Base-by-base conservation (phyloP, 2,888 invertebrate genomes). In the Hyposoter didymator region DNA sequence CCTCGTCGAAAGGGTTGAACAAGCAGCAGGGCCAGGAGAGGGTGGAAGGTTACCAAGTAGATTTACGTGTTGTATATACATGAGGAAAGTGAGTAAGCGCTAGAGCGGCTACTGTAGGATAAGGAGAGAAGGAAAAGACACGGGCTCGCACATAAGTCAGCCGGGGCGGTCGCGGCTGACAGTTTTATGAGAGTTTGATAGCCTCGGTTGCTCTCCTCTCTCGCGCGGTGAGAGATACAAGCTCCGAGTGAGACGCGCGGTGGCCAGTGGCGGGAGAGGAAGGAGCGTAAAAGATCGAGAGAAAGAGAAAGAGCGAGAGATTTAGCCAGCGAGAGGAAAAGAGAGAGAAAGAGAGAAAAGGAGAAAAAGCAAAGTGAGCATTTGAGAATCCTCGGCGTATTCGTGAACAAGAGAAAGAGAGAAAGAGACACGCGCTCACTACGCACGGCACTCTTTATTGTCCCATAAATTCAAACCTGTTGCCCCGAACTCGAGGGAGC, bases 171-270 rank as follows among this genome's bases (percentile, higher is more conserved):
- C 91, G 90, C 88, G 91, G 91, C 91, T 94, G 94, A 94, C 94
- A 94, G 94, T 94, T 94, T 94, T 94, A 94, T 93, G 94, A 93
- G 94, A 93, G 93, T 94, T 94, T 94, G 94, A 94, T 93, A 93
- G 94, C 92, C 92, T 90, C 89, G 89, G 90, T 89, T 88, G 87
- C 88, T 90, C 89, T 88, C 90, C 88, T 87, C 85, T 87, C 84
- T 83, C 82, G 84, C 86, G 81, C 84, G 78, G 79, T 79, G 86
- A 84, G 59, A 69, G 78, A 82, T 72, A 80, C 84, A 79, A 82
- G 64, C 78, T 74, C 59, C 74, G 78, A 82, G 78, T 45, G 78
- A 45, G 52, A 64, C 39, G 72, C 64, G 49, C 66, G 14, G 66
- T 45, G 76, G 76, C 76, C 76, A 66, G 47, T 32, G 73, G 19